Evolutionary conservation across 2,797 vertebrate species (phyloP), one percentile per base, ranked within the genome.

Genomic region (Bryconaethiops microstoma): DNA sequence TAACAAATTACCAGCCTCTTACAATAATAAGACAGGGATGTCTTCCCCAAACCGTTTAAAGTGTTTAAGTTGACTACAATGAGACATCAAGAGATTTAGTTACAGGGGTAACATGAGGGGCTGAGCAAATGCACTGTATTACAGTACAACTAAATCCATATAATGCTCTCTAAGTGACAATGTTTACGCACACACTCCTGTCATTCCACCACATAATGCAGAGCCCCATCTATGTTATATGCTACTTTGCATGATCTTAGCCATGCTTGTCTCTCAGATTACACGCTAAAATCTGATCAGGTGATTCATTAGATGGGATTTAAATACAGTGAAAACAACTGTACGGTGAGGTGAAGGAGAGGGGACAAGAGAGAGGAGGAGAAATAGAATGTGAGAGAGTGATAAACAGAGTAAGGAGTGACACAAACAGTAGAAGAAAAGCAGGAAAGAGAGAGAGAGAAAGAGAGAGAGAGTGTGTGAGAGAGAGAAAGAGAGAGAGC

Each of bases 201-300:
- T 64, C 80, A 39, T 73, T 77, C 80, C 57, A 57, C 39, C 25
- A 42, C 21, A 76, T 59, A 57, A 63, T 9, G 57, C 59, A 76
- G 50, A 39, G 60, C 84, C 82, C 74, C 85, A 78, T 91, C 90
- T 94, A 85, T 76, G 91, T 92, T 92, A 92, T 88, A 86, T 83
- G 89, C 84, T 75, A 87, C 86, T 94, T 93, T 90, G 87, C 85
- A 90, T 84, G 87, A 92, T 94, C 90, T 91, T 90, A 80, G 76
- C 76, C 89, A 88, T 90, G 83, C 48, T 74, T 77, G 83, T 79
- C 84, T 89, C 74, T 86, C 76, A 83, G 82, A 83, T 25, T 64
- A 65, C 74, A 73, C 8, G 39, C 76, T 78, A 40, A 85, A 70
- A 50, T 21, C 62, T 74, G 79, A 80, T 74, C 63, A 54, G 52